Conservation (phyloP, 2,113 vertebrate genomes). For the Gasterosteus aculeatus region DNA sequence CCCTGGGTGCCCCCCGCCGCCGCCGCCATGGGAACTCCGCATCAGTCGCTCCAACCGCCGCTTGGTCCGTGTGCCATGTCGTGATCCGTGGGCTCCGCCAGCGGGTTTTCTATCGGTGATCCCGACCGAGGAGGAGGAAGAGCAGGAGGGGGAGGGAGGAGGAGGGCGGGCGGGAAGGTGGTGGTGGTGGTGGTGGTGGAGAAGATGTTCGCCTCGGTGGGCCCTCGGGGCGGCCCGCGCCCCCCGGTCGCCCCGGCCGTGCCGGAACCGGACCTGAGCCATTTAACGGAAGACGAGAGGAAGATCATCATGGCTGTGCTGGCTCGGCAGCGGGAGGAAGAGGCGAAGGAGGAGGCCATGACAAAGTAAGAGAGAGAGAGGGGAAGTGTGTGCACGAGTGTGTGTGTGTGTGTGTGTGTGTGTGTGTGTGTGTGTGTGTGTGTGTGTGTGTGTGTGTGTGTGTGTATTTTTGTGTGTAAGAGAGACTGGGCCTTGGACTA, state of each 20-base stretch:
- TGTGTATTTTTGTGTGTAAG: background rate
- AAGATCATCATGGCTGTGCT: conserved; percentile 99
- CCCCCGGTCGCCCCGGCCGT: conserved; percentile 91
- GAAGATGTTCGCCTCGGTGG: conserved; percentile 94
- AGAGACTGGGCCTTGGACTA: conserved; percentile 43
- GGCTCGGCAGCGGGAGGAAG: conserved; percentile 96
- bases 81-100: conserved; percentile 83
- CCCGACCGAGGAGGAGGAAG: conserved; percentile 77
- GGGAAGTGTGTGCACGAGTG: background rate
- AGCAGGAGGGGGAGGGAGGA: conserved; percentile 21
- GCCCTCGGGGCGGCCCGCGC: conserved; percentile 93
- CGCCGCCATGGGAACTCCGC: conserved; percentile 86
- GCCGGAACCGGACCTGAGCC: conserved; percentile 98
- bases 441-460: conserved; percentile 12
- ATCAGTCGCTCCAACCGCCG: conserved; percentile 80
- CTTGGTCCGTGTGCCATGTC: conserved; percentile 85
- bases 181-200: conserved; percentile 56
- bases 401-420: background rate
- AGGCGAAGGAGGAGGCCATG: conserved; percentile 98
- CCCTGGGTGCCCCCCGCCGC: conserved; percentile 82
- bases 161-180: conserved; percentile 3
- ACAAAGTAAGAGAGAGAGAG: conserved; percentile 88
- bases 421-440: background rate
- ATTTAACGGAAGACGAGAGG: conserved; percentile 98
- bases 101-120: conserved; percentile 82